Evolutionary conservation across 2,888 invertebrate genomes (phyloP).

Genomic region (Tuberolachnus salignus): DNA sequence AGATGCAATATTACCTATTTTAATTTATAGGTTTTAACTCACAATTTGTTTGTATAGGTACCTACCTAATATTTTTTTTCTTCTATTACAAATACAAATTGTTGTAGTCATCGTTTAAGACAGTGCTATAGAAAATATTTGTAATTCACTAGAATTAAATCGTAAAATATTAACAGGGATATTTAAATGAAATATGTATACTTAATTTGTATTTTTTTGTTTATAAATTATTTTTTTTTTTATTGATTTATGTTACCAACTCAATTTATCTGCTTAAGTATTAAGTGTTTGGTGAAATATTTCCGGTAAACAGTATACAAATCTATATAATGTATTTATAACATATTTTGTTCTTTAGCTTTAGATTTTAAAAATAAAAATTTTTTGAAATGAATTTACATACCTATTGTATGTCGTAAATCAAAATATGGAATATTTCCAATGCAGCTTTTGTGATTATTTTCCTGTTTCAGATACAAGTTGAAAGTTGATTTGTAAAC

Average conservation of each 20-base stretch:
- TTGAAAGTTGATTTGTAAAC: too few species aligned
- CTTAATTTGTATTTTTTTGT: conserved; percentile 11
- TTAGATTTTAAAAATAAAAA: too few species aligned
- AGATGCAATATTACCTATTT: neutral
- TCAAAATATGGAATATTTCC: too few species aligned
- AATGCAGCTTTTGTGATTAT: too few species aligned
- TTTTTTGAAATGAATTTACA: too few species aligned
- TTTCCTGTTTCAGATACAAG: too few species aligned
- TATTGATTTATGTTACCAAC: neutral
- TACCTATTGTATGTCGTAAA: too few species aligned
- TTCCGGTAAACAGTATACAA: neutral
- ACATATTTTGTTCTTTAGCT: neutral
- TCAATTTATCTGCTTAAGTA: conserved; percentile 3
- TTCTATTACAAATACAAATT: neutral
- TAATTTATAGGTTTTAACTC: neutral
- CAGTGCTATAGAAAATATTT: conserved; percentile 31
- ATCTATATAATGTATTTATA: too few species aligned
- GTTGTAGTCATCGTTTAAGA: conserved; percentile 37
- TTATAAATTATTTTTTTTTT: neutral
- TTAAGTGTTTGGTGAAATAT: conserved; percentile 21
- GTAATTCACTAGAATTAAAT: neutral
- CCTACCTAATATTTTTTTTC: neutral
- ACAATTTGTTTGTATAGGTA: neutral
- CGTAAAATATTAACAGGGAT: conserved; percentile 30
- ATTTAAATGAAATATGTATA: neutral